A percentile compares a stretch with the other conserved stretches of the same genome.
phyloP scores from a whole-genome alignment of 2,113 vertebrate genomes.

The Chlamydotis undulata region DNA sequence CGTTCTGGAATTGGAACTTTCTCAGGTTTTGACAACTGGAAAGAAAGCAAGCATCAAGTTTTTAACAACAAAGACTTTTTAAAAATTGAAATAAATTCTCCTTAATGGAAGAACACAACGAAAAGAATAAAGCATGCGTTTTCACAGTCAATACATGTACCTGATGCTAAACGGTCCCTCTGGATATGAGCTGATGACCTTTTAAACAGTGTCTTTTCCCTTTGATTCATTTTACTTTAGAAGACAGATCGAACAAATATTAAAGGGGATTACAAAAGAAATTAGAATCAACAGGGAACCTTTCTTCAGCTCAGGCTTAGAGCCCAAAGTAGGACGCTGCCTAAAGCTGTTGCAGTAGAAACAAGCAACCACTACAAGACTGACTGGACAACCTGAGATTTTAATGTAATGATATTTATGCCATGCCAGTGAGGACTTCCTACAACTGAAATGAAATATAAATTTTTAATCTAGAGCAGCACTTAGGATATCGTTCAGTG shows the following conservation, averaged over 20 bases:
- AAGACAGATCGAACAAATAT: not conserved
- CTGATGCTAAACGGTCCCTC: not conserved
- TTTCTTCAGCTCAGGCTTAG: not conserved
- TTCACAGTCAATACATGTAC: not conserved
- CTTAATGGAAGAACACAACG: not conserved
- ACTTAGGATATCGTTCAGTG: not conserved
- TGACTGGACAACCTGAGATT: not conserved
- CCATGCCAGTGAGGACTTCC: not conserved
- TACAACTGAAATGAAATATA: not conserved
- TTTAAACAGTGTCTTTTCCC: not conserved
- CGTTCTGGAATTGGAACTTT: constrained; percentile 94
- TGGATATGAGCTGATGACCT: not conserved
- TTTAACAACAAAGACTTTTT: not conserved
- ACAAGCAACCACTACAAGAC: not conserved
- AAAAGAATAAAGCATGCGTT: not conserved
- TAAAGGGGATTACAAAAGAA: not conserved
- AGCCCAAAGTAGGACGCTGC: not conserved
- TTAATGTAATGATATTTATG: not conserved
- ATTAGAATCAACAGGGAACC: not conserved
- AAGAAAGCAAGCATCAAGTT: not conserved
- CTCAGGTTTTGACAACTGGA: constrained; percentile 89
- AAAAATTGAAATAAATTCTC: not conserved
- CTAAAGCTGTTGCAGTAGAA: not conserved
- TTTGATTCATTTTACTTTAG: constrained; percentile 1
- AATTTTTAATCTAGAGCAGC: not conserved